Conservation (phyloP, 2,888 invertebrate species). For the Brenthis hecate region DNA sequence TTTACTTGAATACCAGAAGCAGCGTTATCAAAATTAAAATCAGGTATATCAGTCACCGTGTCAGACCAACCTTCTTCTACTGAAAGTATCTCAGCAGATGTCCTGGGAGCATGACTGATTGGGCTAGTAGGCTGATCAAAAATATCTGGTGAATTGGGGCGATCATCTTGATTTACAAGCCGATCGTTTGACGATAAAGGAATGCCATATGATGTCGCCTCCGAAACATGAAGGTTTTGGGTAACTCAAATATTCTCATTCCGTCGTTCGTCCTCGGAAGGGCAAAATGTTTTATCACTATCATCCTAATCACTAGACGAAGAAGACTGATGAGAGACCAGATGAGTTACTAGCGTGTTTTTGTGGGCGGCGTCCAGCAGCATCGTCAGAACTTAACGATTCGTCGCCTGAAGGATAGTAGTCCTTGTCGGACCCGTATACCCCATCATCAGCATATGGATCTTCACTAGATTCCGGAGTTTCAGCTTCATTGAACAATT, state of each 20-base stretch:
- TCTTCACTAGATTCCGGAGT: constrained; percentile 35
- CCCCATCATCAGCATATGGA: constrained; percentile 37
- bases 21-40: constrained; percentile 35
- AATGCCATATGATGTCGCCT: neutral
- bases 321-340: constrained; percentile 9
- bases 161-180: neutral
- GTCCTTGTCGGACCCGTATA: constrained; percentile 33
- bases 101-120: constrained; percentile 27
- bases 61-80: constrained; percentile 29
- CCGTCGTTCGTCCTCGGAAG: neutral
- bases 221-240: neutral
- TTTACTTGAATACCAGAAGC: constrained; percentile 31
- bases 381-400: constrained; percentile 32
- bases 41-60: constrained; percentile 34
- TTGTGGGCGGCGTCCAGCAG: constrained; percentile 17
- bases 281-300: neutral
- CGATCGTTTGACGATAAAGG: neutral
- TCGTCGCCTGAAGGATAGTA: constrained; percentile 27
- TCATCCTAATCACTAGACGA: constrained; percentile 1
- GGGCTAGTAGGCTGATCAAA: constrained; percentile 24
- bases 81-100: constrained; percentile 5
- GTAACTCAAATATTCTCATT: neutral
- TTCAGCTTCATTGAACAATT: constrained; percentile 34
- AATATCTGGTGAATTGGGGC: neutral
- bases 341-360: constrained; percentile 21